phyloP scores from a whole-genome alignment of 2,797 vertebrate genomes.

The Myotis pilosus region DNA sequence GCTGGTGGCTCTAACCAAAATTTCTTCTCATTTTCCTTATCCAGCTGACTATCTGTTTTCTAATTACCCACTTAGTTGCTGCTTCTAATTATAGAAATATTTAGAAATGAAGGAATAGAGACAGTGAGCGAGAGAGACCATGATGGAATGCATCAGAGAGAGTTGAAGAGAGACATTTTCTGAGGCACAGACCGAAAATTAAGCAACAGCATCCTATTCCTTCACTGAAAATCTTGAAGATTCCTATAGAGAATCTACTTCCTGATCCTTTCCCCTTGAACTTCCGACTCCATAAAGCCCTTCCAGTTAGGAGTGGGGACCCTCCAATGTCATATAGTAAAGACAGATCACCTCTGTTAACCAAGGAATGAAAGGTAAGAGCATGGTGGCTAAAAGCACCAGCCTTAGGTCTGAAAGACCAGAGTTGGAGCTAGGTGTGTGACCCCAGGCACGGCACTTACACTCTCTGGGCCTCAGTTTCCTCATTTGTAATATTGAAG shows the following conservation, averaged over 20 bases:
- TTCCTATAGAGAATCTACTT: neutral
- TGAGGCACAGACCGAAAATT: neutral
- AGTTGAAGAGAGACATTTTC: neutral
- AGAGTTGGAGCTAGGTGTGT: neutral
- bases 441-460: neutral
- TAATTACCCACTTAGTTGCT: neutral
- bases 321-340: neutral
- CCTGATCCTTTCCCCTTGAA: neutral
- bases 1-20: neutral
- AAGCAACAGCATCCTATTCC: neutral
- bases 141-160: neutral
- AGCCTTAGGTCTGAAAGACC: neutral
- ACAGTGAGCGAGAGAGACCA: neutral
- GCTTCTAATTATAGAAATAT: neutral
- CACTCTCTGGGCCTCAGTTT: neutral
- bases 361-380: neutral
- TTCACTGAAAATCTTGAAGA: neutral
- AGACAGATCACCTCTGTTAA: neutral
- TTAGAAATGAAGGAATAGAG: neutral
- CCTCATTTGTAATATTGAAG: neutral
- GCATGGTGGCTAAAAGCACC: neutral
- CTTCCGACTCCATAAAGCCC: neutral
- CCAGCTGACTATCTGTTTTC: neutral
- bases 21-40: neutral
- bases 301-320: neutral